Percentiles rank a stretch among this genome's conserved stretches.
These are phyloP conservation scores for Pelodiscus sinensis DNA, from an alignment of 2,113 vertebrate genomes.

Conservation along the genomic window DNA sequence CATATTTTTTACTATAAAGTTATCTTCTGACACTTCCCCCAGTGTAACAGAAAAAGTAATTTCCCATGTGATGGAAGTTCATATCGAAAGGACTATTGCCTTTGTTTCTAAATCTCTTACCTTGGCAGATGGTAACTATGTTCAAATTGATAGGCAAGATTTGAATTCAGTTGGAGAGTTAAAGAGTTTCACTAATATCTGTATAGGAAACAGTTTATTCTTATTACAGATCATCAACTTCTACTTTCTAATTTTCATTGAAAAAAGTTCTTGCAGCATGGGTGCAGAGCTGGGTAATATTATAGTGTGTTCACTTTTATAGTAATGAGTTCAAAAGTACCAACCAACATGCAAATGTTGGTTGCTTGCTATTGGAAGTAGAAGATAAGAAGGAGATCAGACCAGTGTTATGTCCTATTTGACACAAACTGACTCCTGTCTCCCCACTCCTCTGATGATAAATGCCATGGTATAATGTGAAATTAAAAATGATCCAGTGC, in stretches of 20 bases:
- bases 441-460: too few relatives aligned
- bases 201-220: not conserved
- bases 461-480: too few relatives aligned
- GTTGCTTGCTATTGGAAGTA: too few relatives aligned
- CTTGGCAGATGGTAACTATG: not conserved
- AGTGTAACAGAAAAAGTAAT: not conserved
- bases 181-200: not conserved
- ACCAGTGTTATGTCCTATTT: too few relatives aligned
- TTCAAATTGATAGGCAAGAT: not conserved
- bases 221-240: not conserved
- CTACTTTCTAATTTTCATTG: not conserved
- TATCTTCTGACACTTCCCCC: not conserved
- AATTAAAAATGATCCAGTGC: too few relatives aligned
- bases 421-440: too few relatives aligned
- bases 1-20: not conserved
- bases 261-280: not conserved
- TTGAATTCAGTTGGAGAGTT: not conserved
- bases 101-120: not conserved
- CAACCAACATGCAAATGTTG: too few relatives aligned
- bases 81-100: not conserved
- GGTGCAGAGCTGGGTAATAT: too few relatives aligned
- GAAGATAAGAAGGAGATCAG: too few relatives aligned
- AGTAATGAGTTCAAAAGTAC: too few relatives aligned
- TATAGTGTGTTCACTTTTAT: too few relatives aligned
- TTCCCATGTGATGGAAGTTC: not conserved